phyloP scores from a whole-genome alignment of 2,113 vertebrate species.

The Microcebus tavaratra region DNA sequence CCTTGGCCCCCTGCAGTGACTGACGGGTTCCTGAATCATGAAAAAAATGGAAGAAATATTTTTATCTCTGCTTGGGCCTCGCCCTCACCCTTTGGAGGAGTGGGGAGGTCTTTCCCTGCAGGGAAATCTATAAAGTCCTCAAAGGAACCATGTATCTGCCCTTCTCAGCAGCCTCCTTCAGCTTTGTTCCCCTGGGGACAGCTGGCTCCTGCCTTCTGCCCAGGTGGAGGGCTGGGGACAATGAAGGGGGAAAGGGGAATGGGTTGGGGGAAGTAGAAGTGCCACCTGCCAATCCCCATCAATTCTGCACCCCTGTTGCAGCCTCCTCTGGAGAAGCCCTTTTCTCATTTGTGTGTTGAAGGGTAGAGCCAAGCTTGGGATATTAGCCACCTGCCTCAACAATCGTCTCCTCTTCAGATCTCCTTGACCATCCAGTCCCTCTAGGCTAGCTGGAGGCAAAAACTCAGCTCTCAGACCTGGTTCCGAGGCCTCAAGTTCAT shows the following conservation, averaged over 20 bases:
- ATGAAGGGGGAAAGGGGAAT: background rate
- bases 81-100: background rate
- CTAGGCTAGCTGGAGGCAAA: background rate
- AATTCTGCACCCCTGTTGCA: background rate
- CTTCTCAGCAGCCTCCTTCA: constrained; percentile 74
- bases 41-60: constrained; percentile 67
- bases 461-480: accelerated
- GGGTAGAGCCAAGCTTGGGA: background rate
- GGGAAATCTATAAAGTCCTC: constrained; percentile 77
- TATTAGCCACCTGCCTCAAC: background rate
- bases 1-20: constrained; percentile 39
- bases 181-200: constrained; percentile 55
- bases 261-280: background rate
- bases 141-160: constrained; percentile 76
- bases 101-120: constrained; percentile 65
- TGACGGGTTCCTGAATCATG: constrained; percentile 79
- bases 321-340: background rate
- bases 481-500: background rate
- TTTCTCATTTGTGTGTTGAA: accelerated
- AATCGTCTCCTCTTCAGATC: background rate
- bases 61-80: constrained; percentile 19
- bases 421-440: background rate
- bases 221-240: constrained; percentile 45
- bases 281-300: background rate
- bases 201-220: constrained; percentile 82